phyloP scores from a whole-genome alignment of 2,797 vertebrate genomes.

The Alauda arvensis region DNA sequence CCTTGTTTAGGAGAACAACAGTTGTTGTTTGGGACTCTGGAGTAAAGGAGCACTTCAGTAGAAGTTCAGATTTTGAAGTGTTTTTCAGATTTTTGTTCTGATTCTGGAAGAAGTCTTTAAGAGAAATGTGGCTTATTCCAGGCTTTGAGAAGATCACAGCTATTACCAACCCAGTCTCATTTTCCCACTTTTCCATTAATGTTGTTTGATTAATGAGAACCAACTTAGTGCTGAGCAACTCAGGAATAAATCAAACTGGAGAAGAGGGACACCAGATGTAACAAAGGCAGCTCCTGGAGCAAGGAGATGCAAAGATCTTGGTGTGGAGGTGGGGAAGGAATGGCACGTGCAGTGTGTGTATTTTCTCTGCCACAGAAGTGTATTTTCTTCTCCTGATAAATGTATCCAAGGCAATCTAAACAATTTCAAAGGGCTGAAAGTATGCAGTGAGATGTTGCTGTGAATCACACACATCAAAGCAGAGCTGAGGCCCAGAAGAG shows the following conservation, averaged over 20 bases:
- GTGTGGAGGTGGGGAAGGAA: neutral
- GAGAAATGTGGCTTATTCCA: neutral
- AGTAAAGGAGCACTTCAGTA: neutral
- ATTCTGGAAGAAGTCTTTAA: neutral
- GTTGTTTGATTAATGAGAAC: neutral
- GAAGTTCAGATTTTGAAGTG: neutral
- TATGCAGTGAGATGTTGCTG: neutral
- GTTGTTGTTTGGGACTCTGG: neutral
- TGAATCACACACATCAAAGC: neutral
- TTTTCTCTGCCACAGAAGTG: neutral
- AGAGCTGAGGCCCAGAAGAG: neutral
- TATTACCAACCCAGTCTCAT: neutral
- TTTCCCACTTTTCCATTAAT: neutral
- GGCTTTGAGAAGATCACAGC: neutral
- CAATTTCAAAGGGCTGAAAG: neutral
- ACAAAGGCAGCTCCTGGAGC: neutral
- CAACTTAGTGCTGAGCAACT: neutral
- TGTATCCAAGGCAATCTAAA: conserved; percentile 1
- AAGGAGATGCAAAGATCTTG: neutral
- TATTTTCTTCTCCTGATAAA: conserved; percentile 1
- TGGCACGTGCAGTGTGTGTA: neutral
- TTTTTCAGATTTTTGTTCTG: neutral
- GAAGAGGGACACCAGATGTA: neutral
- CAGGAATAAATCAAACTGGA: neutral
- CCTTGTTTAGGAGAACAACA: neutral